Percentiles rank a stretch among this genome's conserved stretches.
phyloP scores from a whole-genome alignment of 2,113 vertebrate species.

The western clawed frog (Xenopus tropicalis) region DNA sequence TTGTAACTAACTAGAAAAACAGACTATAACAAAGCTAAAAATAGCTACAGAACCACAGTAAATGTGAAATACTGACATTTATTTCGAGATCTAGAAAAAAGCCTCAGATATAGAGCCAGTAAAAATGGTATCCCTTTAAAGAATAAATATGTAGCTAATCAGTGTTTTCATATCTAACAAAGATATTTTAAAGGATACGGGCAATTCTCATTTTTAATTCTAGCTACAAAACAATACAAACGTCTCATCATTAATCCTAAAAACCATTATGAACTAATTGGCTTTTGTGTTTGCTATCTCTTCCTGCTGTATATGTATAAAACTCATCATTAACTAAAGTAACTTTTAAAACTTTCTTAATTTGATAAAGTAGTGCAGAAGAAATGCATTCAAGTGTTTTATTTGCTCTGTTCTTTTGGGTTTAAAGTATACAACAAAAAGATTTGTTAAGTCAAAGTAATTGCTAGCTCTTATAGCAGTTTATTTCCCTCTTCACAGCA shows the following conservation, averaged over 20 bases:
- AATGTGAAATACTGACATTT: too few species aligned
- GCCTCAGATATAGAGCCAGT: too few species aligned
- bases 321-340: constrained; percentile 33
- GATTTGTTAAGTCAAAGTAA: constrained; percentile 34
- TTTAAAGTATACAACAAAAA: not conserved
- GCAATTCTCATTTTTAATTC: too few species aligned
- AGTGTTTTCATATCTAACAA: too few species aligned
- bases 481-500: constrained; percentile 36
- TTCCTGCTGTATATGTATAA: constrained; percentile 6
- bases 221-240: not conserved
- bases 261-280: constrained; percentile 8
- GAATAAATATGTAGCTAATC: too few species aligned
- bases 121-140: too few species aligned
- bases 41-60: too few species aligned
- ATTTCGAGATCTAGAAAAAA: too few species aligned
- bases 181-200: too few species aligned
- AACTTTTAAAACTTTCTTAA: constrained; percentile 33
- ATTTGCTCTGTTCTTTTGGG: not conserved
- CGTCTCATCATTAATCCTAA: not conserved
- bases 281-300: not conserved
- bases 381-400: constrained; percentile 7
- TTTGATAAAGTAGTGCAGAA: constrained; percentile 26
- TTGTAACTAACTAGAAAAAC: too few species aligned
- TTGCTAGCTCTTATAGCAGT: constrained; percentile 25
- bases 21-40: too few species aligned